phyloP scores from a whole-genome alignment of 2,888 invertebrate genomes.

The Pterostichus niger region DNA sequence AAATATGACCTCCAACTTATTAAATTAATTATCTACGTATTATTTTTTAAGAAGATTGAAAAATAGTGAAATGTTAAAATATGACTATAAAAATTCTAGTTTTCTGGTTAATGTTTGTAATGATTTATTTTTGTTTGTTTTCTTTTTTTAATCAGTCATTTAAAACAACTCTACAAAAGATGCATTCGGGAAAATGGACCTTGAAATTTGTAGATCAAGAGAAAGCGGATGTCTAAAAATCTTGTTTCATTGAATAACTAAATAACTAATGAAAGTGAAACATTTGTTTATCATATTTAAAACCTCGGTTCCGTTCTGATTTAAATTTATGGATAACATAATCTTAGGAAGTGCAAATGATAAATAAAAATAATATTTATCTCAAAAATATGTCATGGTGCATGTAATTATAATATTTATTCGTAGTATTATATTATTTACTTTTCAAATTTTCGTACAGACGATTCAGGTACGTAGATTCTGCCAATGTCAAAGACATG shows the following conservation, averaged over 20 bases:
- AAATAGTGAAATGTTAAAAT: no score
- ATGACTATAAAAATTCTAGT: background rate
- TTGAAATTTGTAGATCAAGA: constrained; percentile 54
- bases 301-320: constrained; percentile 65
- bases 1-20: no score
- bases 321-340: constrained; percentile 40
- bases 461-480: background rate
- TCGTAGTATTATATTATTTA: background rate
- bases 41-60: no score
- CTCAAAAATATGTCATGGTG: constrained; percentile 58
- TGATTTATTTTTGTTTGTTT: background rate
- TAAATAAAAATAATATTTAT: constrained; percentile 28
- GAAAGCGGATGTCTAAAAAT: constrained; percentile 47
- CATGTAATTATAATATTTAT: background rate
- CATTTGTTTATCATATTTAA: constrained; percentile 57
- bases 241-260: constrained; percentile 47
- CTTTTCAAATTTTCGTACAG: constrained; percentile 28
- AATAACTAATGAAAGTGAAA: constrained; percentile 30
- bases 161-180: constrained; percentile 3
- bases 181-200: constrained; percentile 43
- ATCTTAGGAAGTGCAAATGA: constrained; percentile 58
- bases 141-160: constrained; percentile 7
- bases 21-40: no score
- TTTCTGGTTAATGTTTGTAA: background rate
- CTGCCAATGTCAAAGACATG: constrained; percentile 42